Evolutionary conservation across 2,888 invertebrate genomes (phyloP).

Genomic region (Acanthosoma haemorrhoidale): DNA sequence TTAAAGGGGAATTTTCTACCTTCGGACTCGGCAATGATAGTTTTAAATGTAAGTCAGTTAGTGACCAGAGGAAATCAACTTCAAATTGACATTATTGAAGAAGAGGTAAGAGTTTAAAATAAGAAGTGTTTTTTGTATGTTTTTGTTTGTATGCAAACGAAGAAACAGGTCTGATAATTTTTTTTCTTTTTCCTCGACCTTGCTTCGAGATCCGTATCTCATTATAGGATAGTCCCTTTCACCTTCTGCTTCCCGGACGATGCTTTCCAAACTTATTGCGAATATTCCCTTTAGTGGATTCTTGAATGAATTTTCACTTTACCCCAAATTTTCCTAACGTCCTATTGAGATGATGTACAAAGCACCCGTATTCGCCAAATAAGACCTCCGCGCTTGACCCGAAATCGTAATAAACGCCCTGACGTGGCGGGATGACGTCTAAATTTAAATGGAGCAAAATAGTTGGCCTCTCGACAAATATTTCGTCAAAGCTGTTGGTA

Average conservation of each 20-base stretch:
- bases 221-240: neutral
- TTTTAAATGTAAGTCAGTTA: too few relatives aligned
- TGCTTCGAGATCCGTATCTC: neutral
- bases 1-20: too few relatives aligned
- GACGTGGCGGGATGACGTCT: neutral
- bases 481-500: slow-evolving; percentile 3
- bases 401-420: neutral
- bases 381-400: neutral
- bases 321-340: too few relatives aligned
- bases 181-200: neutral
- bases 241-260: neutral
- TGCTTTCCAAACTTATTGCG: neutral
- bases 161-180: neutral
- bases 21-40: too few relatives aligned
- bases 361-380: too few relatives aligned
- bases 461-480: neutral
- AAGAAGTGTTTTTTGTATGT: neutral
- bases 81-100: too few relatives aligned
- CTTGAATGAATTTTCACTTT: too few relatives aligned
- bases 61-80: too few relatives aligned
- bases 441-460: neutral
- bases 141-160: neutral
- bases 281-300: too few relatives aligned
- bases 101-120: neutral
- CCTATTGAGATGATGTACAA: too few relatives aligned